Conservation (phyloP, 2,888 invertebrate genomes). For the Hylaea fasciaria region DNA sequence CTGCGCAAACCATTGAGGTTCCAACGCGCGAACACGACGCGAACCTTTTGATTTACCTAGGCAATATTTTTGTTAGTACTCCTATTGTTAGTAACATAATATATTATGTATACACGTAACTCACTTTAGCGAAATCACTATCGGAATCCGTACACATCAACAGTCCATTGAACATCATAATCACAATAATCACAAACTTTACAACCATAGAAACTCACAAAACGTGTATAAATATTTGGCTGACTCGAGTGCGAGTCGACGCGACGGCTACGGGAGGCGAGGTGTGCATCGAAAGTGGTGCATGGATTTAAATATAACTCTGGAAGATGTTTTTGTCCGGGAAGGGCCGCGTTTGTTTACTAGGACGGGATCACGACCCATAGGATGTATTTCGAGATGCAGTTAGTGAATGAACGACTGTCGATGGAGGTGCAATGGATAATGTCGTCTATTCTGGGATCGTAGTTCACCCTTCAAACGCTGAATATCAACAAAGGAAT, state of each 20-base stretch:
- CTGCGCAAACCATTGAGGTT: too few relatives aligned
- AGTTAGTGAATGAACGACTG: constrained; percentile 26
- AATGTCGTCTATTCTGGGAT: constrained; percentile 24
- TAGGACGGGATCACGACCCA: constrained; percentile 17
- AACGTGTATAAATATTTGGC: constrained; percentile 25
- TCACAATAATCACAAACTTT: constrained; percentile 34
- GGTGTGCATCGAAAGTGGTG: constrained; percentile 42
- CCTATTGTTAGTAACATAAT: too few relatives aligned
- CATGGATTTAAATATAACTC: constrained; percentile 37
- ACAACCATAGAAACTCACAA: constrained; percentile 12
- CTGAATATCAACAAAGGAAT: constrained; percentile 18
- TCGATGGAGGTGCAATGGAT: constrained; percentile 25
- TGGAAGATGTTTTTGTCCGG: constrained; percentile 29
- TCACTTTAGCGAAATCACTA: constrained; percentile 75
- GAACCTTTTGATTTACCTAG: too few relatives aligned
- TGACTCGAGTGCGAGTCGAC: constrained; percentile 17
- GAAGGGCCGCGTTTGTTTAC: constrained; percentile 27
- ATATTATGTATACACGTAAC: too few relatives aligned
- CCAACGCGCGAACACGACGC: too few relatives aligned
- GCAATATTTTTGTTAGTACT: too few relatives aligned
- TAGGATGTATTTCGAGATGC: constrained; percentile 21
- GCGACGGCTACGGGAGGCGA: constrained; percentile 30
- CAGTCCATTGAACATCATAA: constrained; percentile 79
- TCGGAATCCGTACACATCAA: constrained; percentile 75
- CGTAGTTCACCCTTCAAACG: constrained; percentile 16